phyloP scores from a whole-genome alignment of 2,113 vertebrate genomes.

The Vombatus ursinus region DNA sequence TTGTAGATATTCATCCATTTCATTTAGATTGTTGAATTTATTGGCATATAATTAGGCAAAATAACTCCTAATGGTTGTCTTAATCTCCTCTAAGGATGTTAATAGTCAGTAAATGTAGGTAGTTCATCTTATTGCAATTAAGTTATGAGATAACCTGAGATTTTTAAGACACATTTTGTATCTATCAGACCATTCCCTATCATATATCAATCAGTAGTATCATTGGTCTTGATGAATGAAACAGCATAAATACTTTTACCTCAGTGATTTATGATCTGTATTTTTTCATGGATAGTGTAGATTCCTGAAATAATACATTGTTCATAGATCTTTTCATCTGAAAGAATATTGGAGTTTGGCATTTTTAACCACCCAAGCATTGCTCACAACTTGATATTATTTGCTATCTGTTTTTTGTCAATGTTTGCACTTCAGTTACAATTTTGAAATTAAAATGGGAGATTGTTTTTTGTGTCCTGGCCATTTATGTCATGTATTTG shows the following conservation, averaged over 20 bases:
- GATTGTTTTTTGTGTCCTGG: background rate
- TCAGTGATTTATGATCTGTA: background rate
- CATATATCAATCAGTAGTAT: constrained; percentile 5
- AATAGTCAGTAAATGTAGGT: background rate
- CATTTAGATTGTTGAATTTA: too few relatives aligned
- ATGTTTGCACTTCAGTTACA: background rate
- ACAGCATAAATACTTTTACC: background rate
- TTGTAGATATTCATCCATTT: too few relatives aligned
- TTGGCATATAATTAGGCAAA: too few relatives aligned
- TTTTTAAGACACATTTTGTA: constrained; percentile 14
- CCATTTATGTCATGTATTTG: too few relatives aligned
- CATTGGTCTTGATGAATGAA: constrained; percentile 48
- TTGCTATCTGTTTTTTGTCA: constrained; percentile 31
- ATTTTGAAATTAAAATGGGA: constrained; percentile 31
- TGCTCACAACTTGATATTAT: constrained; percentile 10
- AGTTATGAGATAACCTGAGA: background rate
- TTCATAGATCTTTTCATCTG: constrained; percentile 50
- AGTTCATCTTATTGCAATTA: background rate
- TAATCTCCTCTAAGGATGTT: background rate
- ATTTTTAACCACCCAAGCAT: background rate
- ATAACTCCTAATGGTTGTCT: too few relatives aligned
- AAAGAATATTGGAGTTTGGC: constrained; percentile 20
- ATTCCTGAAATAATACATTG: constrained; percentile 49
- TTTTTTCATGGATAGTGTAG: constrained; percentile 41
- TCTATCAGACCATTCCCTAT: constrained; percentile 2